Percentiles rank a stretch among this genome's conserved stretches.
Evolutionary conservation across 2,797 vertebrate species (phyloP).

Genomic region (Acropternis orthonyx): DNA sequence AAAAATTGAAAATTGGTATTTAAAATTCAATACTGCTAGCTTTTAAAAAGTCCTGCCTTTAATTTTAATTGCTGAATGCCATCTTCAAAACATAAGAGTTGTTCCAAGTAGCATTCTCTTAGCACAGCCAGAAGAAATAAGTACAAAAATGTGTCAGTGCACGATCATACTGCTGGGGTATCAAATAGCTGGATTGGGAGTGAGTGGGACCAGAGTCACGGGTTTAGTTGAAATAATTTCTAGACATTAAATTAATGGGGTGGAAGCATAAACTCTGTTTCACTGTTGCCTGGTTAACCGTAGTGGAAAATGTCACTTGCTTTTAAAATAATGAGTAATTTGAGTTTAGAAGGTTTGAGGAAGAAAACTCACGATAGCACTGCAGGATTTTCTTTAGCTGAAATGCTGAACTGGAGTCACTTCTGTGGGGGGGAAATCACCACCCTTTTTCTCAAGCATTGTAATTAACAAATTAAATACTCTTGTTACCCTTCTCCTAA

Average conservation of each 20-base stretch:
- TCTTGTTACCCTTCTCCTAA: slow-evolving; percentile 31
- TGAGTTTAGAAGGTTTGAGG: not conserved
- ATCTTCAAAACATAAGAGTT: not conserved
- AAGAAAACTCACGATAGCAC: not conserved
- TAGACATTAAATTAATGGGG: not conserved
- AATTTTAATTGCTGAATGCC: not conserved
- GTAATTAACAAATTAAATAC: not conserved
- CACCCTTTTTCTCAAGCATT: not conserved
- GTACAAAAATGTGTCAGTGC: not conserved
- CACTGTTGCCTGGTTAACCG: not conserved
- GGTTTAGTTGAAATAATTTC: not conserved
- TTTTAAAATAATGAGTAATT: not conserved
- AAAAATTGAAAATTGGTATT: not conserved
- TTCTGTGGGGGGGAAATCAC: not conserved
- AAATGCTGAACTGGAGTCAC: not conserved
- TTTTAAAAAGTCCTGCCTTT: not conserved
- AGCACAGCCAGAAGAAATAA: not conserved
- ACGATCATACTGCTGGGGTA: not conserved
- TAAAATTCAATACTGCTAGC: not conserved
- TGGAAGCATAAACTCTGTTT: not conserved
- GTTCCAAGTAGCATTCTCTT: not conserved
- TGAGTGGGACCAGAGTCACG: not conserved
- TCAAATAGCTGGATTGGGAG: not conserved
- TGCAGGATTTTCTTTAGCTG: not conserved
- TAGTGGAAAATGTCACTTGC: not conserved